Conservation (phyloP, 92 coral and sea anemone genomes). For the Epizoanthus rinbou region DNA sequence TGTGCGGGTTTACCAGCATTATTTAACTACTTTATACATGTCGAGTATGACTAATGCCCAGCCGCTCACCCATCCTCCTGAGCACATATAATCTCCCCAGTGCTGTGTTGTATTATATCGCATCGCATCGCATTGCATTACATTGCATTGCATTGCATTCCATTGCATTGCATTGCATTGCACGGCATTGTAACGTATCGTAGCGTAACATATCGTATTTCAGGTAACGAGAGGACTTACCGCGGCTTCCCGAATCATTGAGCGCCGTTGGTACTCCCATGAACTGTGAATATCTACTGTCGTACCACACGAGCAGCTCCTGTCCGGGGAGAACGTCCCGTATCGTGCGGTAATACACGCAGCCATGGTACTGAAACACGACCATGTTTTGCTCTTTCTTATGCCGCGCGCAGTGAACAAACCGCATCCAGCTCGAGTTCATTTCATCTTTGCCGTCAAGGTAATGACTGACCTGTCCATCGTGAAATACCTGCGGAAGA, state of each 20-base stretch:
- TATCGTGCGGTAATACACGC: slow-evolving; percentile 94
- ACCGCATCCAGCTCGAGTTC: slow-evolving; percentile 99
- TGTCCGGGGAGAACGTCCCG: slow-evolving; percentile 93
- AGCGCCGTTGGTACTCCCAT: slow-evolving; percentile 97
- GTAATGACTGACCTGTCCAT: slow-evolving; percentile 98
- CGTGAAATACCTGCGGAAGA: slow-evolving; percentile 85
- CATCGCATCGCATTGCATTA: too few species aligned
- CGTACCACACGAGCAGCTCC: slow-evolving; percentile 97
- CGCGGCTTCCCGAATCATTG: slow-evolving; percentile 93
- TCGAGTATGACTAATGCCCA: too few species aligned
- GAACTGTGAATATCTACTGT: slow-evolving; percentile 90
- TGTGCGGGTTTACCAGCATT: too few species aligned
- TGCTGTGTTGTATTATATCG: neutral
- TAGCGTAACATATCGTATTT: neutral
- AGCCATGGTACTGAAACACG: slow-evolving; percentile 98
- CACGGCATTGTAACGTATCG: too few species aligned
- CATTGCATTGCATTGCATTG: too few species aligned
- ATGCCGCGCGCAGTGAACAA: slow-evolving; percentile 97
- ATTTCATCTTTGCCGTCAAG: slow-evolving; percentile 96
- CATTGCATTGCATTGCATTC: too few species aligned
- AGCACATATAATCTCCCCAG: too few species aligned
- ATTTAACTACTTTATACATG: too few species aligned
- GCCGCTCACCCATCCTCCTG: too few species aligned
- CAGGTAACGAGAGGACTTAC: slow-evolving; percentile 39
- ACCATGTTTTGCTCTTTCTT: slow-evolving; percentile 99